Percentiles rank a stretch among this genome's conserved stretches.
These are phyloP conservation scores for Amiota mariae DNA, from an alignment of 2,888 invertebrate genomes.

Conservation along the genomic window DNA sequence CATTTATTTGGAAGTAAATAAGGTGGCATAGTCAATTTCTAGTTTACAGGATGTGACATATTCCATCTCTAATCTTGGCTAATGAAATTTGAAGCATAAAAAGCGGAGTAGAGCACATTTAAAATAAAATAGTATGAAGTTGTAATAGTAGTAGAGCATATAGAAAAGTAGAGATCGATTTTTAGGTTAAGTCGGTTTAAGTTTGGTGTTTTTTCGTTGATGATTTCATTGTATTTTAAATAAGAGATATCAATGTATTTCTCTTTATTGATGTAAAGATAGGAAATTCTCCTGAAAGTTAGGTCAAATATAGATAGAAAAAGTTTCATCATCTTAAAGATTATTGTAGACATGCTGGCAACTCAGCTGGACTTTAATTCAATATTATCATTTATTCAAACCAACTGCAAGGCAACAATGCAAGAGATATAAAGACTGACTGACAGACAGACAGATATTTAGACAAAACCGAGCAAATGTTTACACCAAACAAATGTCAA, in stretches of 20 bases:
- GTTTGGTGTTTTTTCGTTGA: too few species aligned
- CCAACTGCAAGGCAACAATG: neutral
- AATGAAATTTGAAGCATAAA: constrained; percentile 6
- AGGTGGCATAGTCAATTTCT: constrained; percentile 15
- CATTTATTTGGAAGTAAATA: constrained; percentile 6
- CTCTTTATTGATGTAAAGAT: neutral
- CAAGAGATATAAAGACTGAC: neutral
- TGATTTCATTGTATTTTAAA: too few species aligned
- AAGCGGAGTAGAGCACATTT: neutral
- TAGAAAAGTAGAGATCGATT: constrained; percentile 38
- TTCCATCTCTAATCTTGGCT: neutral
- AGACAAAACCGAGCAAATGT: constrained; percentile 30
- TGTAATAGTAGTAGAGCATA: too few species aligned
- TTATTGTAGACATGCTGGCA: too few species aligned
- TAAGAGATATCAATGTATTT: too few species aligned
- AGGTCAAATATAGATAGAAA: too few species aligned
- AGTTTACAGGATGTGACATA: constrained; percentile 17
- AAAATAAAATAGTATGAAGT: too few species aligned
- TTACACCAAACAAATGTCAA: constrained; percentile 33
- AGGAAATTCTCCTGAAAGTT: too few species aligned
- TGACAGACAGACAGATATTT: constrained; percentile 8
- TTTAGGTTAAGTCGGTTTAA: constrained; percentile 33
- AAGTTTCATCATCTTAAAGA: too few species aligned
- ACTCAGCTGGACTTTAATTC: too few species aligned
- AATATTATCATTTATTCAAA: too few species aligned